Conservation (phyloP, 1,140 invertebrate genomes). For the Chrysoperla carnea region DNA sequence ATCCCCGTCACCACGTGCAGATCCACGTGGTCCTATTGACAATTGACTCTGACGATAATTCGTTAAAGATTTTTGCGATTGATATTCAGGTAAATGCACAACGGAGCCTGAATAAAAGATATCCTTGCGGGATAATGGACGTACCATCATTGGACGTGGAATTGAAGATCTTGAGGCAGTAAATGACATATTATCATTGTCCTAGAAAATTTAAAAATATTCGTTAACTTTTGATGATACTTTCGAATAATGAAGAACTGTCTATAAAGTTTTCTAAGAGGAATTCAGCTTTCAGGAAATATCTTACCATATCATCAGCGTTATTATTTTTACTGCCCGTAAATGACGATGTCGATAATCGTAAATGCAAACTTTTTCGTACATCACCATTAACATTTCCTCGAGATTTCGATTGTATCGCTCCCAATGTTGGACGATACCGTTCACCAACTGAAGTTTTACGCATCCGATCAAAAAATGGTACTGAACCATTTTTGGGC, state of each 20-base stretch:
- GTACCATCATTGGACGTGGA: slow-evolving; percentile 47
- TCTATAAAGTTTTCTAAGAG: too few relatives aligned
- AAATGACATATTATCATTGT: slow-evolving; percentile 16
- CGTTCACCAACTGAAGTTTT: slow-evolving; percentile 62
- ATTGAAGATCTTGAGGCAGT: slow-evolving; percentile 28
- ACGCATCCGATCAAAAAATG: slow-evolving; percentile 66
- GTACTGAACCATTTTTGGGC: slow-evolving; percentile 74
- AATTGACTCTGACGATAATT: slow-evolving; percentile 55
- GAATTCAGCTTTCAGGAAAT: too few relatives aligned
- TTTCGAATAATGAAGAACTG: background rate
- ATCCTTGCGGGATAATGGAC: slow-evolving; percentile 89
- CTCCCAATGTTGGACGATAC: slow-evolving; percentile 58
- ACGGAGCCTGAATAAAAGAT: slow-evolving; percentile 97
- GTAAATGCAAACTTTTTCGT: slow-evolving; percentile 28
- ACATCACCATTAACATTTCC: slow-evolving; percentile 34
- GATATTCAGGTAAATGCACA: slow-evolving; percentile 77
- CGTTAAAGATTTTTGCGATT: slow-evolving; percentile 80
- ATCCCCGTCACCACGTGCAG: slow-evolving; percentile 27
- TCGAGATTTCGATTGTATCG: slow-evolving; percentile 50
- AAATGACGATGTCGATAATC: slow-evolving; percentile 37
- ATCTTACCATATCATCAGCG: slow-evolving; percentile 22
- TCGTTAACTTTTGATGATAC: slow-evolving; percentile 5
- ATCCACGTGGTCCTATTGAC: slow-evolving; percentile 21
- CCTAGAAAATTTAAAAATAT: slow-evolving; percentile 5
- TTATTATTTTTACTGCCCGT: slow-evolving; percentile 39